These are phyloP conservation scores for Phaenicophaeus curvirostris DNA, from an alignment of 2,797 vertebrate genomes.

Conservation along the genomic window DNA sequence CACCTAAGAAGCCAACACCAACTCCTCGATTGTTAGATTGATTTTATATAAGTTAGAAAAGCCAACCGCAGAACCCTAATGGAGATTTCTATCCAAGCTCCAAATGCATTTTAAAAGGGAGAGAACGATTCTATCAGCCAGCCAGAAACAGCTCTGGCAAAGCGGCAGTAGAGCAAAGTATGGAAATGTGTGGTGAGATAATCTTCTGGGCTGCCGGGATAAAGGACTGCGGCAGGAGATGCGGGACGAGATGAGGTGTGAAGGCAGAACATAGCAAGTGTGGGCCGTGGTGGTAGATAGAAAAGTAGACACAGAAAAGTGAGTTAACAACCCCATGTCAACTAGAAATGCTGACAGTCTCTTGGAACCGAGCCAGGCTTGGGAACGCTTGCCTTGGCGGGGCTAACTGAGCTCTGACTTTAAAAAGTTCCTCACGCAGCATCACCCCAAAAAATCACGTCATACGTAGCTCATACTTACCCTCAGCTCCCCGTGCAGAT, in stretches of 20 bases:
- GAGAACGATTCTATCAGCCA: not conserved
- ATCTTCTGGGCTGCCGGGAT: conserved; percentile 41
- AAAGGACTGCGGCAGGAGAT: conserved; percentile 36
- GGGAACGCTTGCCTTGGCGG: not conserved
- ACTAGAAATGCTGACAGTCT: conserved; percentile 29
- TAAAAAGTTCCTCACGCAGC: not conserved
- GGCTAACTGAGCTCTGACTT: conserved; percentile 13
- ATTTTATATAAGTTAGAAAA: not conserved
- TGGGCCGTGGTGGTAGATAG: conserved; percentile 7
- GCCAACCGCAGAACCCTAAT: not conserved
- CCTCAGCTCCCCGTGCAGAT: not conserved
- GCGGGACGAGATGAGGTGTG: conserved; percentile 41
- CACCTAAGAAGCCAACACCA: not conserved
- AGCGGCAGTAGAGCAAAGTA: not conserved
- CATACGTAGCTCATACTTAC: not conserved
- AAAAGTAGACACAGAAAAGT: conserved; percentile 45
- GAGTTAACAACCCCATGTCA: conserved; percentile 51
- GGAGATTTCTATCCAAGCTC: not conserved
- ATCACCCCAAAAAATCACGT: not conserved
- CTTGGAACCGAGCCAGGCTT: conserved; percentile 42
- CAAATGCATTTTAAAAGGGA: not conserved
- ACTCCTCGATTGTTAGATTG: not conserved
- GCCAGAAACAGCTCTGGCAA: conserved; percentile 18
- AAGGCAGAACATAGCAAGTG: conserved; percentile 45
- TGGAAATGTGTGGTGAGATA: conserved; percentile 28